A percentile compares a stretch with the other conserved stretches of the same genome.
Conservation (phyloP, 2,888 invertebrate species). For the Pterostichus niger region DNA sequence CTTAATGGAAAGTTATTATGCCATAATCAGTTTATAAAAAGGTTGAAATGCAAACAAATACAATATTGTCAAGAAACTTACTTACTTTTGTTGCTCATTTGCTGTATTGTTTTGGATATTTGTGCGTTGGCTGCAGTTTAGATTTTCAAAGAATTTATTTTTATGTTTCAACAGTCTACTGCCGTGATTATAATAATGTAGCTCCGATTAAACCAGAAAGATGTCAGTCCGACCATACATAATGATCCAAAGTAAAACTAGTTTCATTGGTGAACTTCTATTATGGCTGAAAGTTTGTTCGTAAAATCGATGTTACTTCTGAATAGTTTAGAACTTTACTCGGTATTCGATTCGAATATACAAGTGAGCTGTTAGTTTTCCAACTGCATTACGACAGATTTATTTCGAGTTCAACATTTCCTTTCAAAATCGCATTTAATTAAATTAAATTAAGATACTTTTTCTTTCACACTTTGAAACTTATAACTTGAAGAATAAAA, state of each 20-base stretch:
- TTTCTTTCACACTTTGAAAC: background rate
- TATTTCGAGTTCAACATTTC: conserved; percentile 25
- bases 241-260: conserved; percentile 46
- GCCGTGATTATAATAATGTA: conserved; percentile 38
- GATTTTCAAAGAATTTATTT: background rate
- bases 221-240: conserved; percentile 32
- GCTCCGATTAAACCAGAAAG: conserved; percentile 45
- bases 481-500: background rate
- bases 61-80: too few species aligned
- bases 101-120: background rate
- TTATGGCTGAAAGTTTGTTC: conserved; percentile 49
- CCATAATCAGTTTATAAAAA: too few species aligned
- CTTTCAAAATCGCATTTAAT: conserved; percentile 37
- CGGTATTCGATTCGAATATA: conserved; percentile 43
- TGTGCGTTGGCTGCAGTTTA: background rate
- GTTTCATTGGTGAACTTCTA: conserved; percentile 53
- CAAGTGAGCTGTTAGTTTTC: conserved; percentile 46
- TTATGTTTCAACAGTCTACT: background rate
- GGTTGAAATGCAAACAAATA: too few species aligned
- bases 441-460: conserved; percentile 33
- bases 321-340: conserved; percentile 47
- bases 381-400: conserved; percentile 48
- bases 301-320: conserved; percentile 48
- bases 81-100: background rate
- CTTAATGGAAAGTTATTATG: too few species aligned